Evolutionary conservation across 2,797 vertebrate genomes (phyloP).

Genomic region (Lepus oiostolus): DNA sequence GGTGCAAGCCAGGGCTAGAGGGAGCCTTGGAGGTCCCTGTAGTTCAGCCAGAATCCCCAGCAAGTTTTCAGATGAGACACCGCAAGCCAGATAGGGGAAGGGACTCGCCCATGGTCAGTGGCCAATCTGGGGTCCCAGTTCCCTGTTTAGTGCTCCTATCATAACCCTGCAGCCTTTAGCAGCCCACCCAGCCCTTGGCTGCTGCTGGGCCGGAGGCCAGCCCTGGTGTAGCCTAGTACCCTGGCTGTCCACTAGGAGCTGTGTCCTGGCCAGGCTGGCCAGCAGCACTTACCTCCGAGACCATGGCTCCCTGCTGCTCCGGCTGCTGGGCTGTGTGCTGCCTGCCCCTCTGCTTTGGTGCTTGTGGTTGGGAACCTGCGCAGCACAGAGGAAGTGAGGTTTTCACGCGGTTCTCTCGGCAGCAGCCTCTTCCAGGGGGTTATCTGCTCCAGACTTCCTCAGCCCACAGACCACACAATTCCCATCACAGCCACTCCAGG

Average conservation of each 20-base stretch:
- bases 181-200: slow-evolving; percentile 18
- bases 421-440: slow-evolving; percentile 66
- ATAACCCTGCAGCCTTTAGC: background rate
- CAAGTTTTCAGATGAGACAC: background rate
- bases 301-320: slow-evolving; percentile 44
- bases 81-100: background rate
- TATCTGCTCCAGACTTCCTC: background rate
- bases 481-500: background rate
- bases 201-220: background rate
- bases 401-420: slow-evolving; percentile 48
- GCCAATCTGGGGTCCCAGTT: slow-evolving; percentile 4
- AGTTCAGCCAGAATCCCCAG: background rate
- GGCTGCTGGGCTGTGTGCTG: slow-evolving; percentile 28
- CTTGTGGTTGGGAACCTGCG: slow-evolving; percentile 74
- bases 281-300: slow-evolving; percentile 73
- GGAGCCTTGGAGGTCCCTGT: background rate
- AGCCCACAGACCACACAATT: background rate
- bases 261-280: background rate
- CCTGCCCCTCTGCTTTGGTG: slow-evolving; percentile 66
- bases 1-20: slow-evolving; percentile 9
- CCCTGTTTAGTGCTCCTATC: background rate
- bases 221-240: background rate
- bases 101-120: background rate
- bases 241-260: background rate
- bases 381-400: slow-evolving; percentile 81